Evolutionary conservation across 2,113 vertebrate species (phyloP).

Genomic region (Pogona vitticeps): DNA sequence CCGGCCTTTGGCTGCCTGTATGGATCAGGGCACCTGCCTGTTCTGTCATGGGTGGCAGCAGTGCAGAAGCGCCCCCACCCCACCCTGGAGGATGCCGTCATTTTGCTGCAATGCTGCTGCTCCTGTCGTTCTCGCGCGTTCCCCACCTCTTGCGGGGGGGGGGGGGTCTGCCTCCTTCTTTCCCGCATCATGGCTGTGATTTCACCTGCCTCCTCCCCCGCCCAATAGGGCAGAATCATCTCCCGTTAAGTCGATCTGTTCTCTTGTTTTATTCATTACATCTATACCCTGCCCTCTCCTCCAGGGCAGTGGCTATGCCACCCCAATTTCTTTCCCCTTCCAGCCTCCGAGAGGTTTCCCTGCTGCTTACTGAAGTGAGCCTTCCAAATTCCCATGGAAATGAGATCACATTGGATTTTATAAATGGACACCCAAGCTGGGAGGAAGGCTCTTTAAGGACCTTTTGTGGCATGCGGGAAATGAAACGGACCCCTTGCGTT

Average conservation of each 20-base stretch:
- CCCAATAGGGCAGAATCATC: too few species aligned
- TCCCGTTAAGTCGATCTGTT: too few species aligned
- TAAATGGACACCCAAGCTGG: background rate
- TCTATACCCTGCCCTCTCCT: background rate
- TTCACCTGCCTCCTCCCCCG: background rate
- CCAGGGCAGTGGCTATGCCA: background rate
- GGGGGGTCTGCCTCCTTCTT: background rate
- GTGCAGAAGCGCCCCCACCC: background rate
- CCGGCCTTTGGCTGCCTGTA: too few species aligned
- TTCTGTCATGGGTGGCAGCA: too few species aligned
- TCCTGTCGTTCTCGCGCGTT: background rate
- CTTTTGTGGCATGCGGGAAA: background rate
- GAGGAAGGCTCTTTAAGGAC: conserved; percentile 8
- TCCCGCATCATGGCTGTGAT: background rate
- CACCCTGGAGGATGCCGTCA: background rate
- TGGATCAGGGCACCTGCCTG: too few species aligned
- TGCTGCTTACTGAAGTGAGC: too few species aligned
- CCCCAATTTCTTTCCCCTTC: background rate
- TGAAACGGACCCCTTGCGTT: background rate
- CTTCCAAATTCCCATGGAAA: background rate
- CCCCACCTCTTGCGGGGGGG: background rate
- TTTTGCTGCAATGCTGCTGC: background rate
- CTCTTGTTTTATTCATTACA: too few species aligned
- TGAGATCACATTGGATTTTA: conserved; percentile 20
- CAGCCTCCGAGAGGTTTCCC: background rate